phyloP scores from a whole-genome alignment of 2,797 vertebrate genomes.

The Falco peregrinus region DNA sequence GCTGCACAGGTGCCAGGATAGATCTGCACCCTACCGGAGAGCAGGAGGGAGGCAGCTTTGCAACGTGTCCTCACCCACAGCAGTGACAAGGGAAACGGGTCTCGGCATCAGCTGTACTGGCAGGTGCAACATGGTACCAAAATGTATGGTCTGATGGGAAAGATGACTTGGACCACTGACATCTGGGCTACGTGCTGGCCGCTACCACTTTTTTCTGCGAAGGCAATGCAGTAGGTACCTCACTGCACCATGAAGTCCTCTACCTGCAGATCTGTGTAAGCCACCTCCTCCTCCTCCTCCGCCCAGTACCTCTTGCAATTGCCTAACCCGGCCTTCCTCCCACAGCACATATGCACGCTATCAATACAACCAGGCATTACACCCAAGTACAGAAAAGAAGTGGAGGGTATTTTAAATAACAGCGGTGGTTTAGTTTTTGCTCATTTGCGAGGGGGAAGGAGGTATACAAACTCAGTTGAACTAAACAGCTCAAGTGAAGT shows the following conservation, averaged over 20 bases:
- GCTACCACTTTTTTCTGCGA: background rate
- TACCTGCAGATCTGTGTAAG: background rate
- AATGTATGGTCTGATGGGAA: background rate
- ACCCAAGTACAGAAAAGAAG: background rate
- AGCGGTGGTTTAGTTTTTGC: background rate
- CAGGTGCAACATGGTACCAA: background rate
- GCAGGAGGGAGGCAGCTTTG: background rate
- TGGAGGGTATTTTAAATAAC: background rate
- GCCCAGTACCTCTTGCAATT: background rate
- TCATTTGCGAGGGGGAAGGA: background rate
- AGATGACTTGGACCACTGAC: background rate
- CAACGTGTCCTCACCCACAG: rapidly evolving
- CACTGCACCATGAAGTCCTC: background rate
- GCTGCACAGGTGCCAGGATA: background rate
- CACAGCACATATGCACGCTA: too few relatives aligned
- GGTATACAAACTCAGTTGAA: background rate
- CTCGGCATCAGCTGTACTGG: background rate
- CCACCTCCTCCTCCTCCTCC: background rate
- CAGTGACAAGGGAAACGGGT: background rate
- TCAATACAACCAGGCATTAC: background rate
- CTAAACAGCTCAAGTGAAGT: background rate
- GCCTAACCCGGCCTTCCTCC: background rate
- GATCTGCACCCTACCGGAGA: background rate
- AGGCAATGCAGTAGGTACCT: constrained; percentile 2
- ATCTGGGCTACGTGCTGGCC: background rate